Base-by-base conservation (phyloP, 2,113 vertebrate species). In the Bubo blakistoni region DNA sequence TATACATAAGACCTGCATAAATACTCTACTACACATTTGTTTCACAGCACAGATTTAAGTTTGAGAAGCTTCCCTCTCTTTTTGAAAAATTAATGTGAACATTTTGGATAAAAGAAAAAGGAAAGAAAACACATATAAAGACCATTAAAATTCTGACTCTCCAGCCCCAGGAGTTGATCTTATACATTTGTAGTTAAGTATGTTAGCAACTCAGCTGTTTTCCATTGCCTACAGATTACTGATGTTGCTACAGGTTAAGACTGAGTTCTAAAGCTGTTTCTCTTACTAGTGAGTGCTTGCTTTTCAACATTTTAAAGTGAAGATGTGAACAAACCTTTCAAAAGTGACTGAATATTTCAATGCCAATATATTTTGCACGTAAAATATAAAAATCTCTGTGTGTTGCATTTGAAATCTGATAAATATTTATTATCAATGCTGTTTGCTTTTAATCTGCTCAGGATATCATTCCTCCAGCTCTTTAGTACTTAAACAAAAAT, bases 371-470 rank as follows among this genome's bases (percentile, higher is more conserved):
- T 96, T 96, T 98, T 97, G 97, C 96, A 97, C 91, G 71, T 96
- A 97, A 98, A 98, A 98, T 98, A 97, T 89, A 97, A 97, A 97
- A 98, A 96, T 96, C 85, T 96, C 81, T 62, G 18, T 92, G 94
- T 98, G 97, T 97, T 98, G 97, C 97, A 97, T 96, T 97, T 97
- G 95, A 97, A 98, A 98, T 98, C 97, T 98, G 98, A 98, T 98
- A 98, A 98, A 98, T 98, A 98, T 98, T 98, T 98, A 98, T 98
- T 97, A 98, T 98, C 98, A 97, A 96, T 98, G 97, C 96, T 98
- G 98, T 98, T 98, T 98, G 97, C 98, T 98, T 98, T 98, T 98
- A 98, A 98, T 98, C 97, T 98, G 96, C 97, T 98, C 97, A 96
- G 97, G 97, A 98, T 98, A 98, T 98, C 98, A 97, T 94, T 98